Percentiles rank a stretch among this genome's conserved stretches.
Conservation (phyloP, 2,888 invertebrate genomes). For the Ornithoptera alexandrae region DNA sequence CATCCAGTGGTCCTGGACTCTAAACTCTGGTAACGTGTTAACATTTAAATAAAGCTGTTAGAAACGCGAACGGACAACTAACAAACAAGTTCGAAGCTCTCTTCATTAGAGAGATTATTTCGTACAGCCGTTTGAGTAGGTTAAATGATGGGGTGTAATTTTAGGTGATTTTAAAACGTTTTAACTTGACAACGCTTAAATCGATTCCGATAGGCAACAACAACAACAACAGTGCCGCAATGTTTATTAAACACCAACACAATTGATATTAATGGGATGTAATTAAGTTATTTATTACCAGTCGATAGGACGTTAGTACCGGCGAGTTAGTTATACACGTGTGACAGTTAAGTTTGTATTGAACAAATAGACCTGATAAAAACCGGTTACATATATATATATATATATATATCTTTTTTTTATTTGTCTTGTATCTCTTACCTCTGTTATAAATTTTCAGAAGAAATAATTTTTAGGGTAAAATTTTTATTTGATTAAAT, state of each 20-base stretch:
- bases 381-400: conserved; percentile 1
- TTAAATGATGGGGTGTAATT: not conserved
- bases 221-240: not conserved
- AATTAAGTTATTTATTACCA: conserved; percentile 57
- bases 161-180: not conserved
- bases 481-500: not conserved
- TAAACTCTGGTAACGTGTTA: no score
- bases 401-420: conserved; percentile 3
- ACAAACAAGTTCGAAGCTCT: not conserved
- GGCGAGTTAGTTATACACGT: conserved; percentile 4
- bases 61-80: not conserved
- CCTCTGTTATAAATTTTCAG: not conserved
- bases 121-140: not conserved
- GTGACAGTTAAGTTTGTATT: conserved; percentile 10
- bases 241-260: conserved; percentile 41
- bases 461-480: not conserved
- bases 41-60: not conserved
- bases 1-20: no score
- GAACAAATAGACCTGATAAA: conserved; percentile 16
- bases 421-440: not conserved
- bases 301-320: conserved; percentile 26
- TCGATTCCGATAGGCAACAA: not conserved
- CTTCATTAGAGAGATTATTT: not conserved
- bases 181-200: not conserved
- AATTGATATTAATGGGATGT: conserved; percentile 55